Evolutionary conservation across 1,140 invertebrate species (phyloP).

Genomic region (Drosophila pachea): DNA sequence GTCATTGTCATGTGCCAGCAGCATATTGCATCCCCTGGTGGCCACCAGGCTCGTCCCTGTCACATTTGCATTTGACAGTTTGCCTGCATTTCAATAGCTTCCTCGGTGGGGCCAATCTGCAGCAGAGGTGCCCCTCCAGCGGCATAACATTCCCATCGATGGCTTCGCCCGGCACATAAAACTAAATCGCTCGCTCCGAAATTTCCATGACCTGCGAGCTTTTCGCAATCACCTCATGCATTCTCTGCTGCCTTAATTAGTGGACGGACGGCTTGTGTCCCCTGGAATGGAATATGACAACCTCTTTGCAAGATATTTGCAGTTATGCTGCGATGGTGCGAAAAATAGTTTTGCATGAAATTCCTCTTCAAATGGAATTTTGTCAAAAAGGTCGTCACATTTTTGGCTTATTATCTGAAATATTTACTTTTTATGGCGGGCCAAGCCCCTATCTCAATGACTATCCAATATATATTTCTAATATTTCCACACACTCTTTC

Average conservation of each 20-base stretch:
- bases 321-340: too few relatives aligned
- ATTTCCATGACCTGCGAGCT: constrained; percentile 34
- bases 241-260: constrained; percentile 61
- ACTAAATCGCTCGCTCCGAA: constrained; percentile 17
- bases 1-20: constrained; percentile 58
- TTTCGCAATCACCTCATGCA: constrained; percentile 56
- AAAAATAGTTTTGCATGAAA: too few relatives aligned
- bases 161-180: constrained; percentile 5
- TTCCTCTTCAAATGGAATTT: too few relatives aligned
- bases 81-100: constrained; percentile 63
- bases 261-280: constrained; percentile 4
- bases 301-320: too few relatives aligned
- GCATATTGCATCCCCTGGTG: constrained; percentile 27
- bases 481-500: not conserved
- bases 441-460: too few relatives aligned
- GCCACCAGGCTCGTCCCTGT: constrained; percentile 21
- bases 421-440: too few relatives aligned
- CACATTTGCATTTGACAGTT: constrained; percentile 66
- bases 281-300: too few relatives aligned
- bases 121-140: constrained; percentile 34
- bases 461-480: not conserved
- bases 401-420: too few relatives aligned
- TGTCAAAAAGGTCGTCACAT: too few relatives aligned
- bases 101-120: constrained; percentile 27
- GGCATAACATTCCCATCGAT: constrained; percentile 18